Conservation (phyloP, 2,888 invertebrate genomes). For the Cryptosula pallasiana region DNA sequence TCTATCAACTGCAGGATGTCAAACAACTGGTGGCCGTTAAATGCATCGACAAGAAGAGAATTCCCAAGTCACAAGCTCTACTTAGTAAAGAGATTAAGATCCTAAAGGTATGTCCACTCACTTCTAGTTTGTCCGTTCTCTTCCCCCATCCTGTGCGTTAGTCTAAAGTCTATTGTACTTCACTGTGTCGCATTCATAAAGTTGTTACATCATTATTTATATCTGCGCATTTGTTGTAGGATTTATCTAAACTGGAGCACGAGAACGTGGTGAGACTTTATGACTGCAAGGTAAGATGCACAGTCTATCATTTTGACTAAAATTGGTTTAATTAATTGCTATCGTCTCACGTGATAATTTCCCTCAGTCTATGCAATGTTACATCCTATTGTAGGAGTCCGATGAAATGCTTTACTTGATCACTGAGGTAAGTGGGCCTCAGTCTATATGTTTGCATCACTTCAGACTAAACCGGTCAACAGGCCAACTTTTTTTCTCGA, state of each 20-base stretch:
- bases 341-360: neutral
- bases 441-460: too few relatives aligned
- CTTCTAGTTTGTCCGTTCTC: too few relatives aligned
- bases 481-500: neutral
- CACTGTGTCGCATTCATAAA: too few relatives aligned
- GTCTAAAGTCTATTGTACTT: too few relatives aligned
- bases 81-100: conserved; percentile 98
- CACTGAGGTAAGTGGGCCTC: conserved; percentile 86
- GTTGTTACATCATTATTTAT: conserved; percentile 9
- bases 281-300: conserved; percentile 75
- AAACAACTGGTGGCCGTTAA: conserved; percentile 90
- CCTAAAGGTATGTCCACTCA: too few relatives aligned
- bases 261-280: conserved; percentile 95
- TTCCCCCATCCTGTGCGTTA: too few relatives aligned
- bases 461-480: neutral
- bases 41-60: conserved; percentile 90
- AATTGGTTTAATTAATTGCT: too few relatives aligned
- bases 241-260: conserved; percentile 92
- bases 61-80: conserved; percentile 93
- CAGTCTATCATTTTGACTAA: too few relatives aligned
- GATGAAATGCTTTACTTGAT: conserved; percentile 90
- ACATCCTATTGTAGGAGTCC: conserved; percentile 65
- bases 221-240: conserved; percentile 58
- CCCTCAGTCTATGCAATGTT: neutral
- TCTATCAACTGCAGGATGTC: conserved; percentile 76